Base-by-base conservation (phyloP, 1,140 invertebrate species). In the Sycophaga agraensis region DNA sequence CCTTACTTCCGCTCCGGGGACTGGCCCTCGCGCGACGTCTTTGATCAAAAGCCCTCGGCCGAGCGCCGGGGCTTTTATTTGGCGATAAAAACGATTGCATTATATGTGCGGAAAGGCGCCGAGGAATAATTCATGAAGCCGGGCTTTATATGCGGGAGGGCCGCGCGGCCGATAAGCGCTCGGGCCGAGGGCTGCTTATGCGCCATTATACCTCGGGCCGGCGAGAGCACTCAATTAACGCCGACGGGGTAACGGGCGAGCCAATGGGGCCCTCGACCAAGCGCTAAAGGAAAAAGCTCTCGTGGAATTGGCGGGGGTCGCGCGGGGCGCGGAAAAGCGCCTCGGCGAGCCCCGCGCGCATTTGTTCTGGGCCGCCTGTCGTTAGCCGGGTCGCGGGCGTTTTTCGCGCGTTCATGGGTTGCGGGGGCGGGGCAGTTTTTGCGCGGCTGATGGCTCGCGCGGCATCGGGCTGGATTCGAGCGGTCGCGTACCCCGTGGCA, bases 201-300 rank as follows among this genome's bases (percentile, higher is more conserved):
- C n/a, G 35, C 7, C 54, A 31, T 45, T 17, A 46, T 57, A 14
- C 17, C n/a, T n/a, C n/a, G n/a, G n/a, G n/a, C n/a, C n/a, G n/a
- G 7, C 39, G 16, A 16, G 12, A 40, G 19, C 22, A 60, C 49
- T 60, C 58, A 46, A 60, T 50, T 60, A 60, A 53, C 37, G 49
- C 12, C 48, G 24, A 34, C 42, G 50, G 50, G 50, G 50, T 59
- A 40, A 43, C 57, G 46, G 46, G n/a, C 42, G 50, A 59, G 40
- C 57, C 46, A 59, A 59, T 59, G 37, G 37, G 39, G n/a, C n/a
- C n/a, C n/a, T n/a, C n/a, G n/a, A n/a, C n/a, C n/a, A n/a, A n/a
- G n/a, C n/a, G n/a, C n/a, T n/a, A n/a, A n/a, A n/a, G n/a, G n/a
- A n/a, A n/a, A n/a, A n/a, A n/a, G n/a, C n/a, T n/a, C n/a, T n/a